A percentile compares a stretch with the other conserved stretches of the same genome.
Evolutionary conservation across 2,113 vertebrate genomes (phyloP).

Genomic region (Cryptoleucopteryx plumbea): DNA sequence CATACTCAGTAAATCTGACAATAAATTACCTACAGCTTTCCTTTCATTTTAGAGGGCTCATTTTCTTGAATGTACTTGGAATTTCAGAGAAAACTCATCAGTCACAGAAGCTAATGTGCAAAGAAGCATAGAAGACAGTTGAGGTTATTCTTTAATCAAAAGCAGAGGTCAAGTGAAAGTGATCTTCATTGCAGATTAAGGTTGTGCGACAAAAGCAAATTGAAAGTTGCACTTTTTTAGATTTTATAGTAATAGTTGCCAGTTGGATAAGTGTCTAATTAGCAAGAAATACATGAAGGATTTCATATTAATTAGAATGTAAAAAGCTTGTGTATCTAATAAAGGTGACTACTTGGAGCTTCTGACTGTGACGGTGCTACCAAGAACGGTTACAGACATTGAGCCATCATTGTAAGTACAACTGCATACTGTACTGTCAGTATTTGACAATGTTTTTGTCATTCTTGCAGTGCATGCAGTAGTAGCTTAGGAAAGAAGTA

Average conservation of each 20-base stretch:
- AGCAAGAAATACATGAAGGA: neutral
- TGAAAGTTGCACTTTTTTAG: neutral
- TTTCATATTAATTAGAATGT: neutral
- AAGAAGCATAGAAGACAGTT: neutral
- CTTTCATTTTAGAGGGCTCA: neutral
- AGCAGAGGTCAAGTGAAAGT: neutral
- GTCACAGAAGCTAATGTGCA: neutral
- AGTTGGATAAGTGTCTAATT: neutral
- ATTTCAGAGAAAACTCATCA: neutral
- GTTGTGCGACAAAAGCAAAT: neutral
- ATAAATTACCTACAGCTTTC: neutral
- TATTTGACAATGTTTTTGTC: neutral
- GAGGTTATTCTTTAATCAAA: neutral
- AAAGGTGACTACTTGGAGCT: neutral
- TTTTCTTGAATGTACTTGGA: neutral
- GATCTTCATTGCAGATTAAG: neutral
- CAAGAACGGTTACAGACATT: neutral
- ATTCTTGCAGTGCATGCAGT: neutral
- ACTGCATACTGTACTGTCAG: neutral
- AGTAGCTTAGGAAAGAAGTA: neutral
- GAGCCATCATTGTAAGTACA: rapidly evolving
- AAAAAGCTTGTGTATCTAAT: neutral
- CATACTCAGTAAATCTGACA: neutral
- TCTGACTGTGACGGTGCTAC: neutral
- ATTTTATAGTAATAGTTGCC: neutral